Base-by-base conservation (phyloP, 2,888 invertebrate species). In the Leucania comma region DNA sequence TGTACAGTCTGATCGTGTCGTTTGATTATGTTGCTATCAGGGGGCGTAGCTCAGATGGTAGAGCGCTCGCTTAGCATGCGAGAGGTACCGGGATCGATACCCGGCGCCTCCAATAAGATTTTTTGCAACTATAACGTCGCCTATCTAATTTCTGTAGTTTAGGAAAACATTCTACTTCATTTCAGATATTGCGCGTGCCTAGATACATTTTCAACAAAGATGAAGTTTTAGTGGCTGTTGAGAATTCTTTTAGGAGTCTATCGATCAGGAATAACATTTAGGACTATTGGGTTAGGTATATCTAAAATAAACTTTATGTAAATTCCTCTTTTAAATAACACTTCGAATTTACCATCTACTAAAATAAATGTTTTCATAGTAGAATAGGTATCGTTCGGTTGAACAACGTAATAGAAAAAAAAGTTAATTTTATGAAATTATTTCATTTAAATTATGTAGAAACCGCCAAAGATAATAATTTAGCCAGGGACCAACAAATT, bases 21-120 rank as follows among this genome's bases (percentile, higher is more conserved):
- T 73, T 76, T 2, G 32, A 26, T 50, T 8, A 0, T 1, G 24
- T 12, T 46, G 2, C 6, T 58, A 68, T 58, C 51, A 57, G 69
- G 78, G 77, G 81, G 92, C 91, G 92, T 93, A 92, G 93, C 93
- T 93, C 93, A 92, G 92, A 92, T 93, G 93, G 91, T 92, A 92
- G 90, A 93, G 92, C 93, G 93, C 93, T 94, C 93, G 93, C 93
- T 93, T 93, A 93, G 93, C 93, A 93, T 93, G 92, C 86, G 95
- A 95, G 95, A 95, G 94, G 95, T 95, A 95, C 95, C 93, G 95
- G 95, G 95, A 95, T 95, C 95, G 94, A 72, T 72, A 72, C 77
- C 77, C 77, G 68, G 72, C 76, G 72, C 72, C 72, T 72, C 76
- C 70, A 73, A 38, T 38, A 38, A 38, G 14, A 38, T 14, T 38